Percentiles rank a stretch among this genome's conserved stretches.
Conservation (phyloP, 92 coral and sea anemone genomes). For the Epizoanthus stellaris region DNA sequence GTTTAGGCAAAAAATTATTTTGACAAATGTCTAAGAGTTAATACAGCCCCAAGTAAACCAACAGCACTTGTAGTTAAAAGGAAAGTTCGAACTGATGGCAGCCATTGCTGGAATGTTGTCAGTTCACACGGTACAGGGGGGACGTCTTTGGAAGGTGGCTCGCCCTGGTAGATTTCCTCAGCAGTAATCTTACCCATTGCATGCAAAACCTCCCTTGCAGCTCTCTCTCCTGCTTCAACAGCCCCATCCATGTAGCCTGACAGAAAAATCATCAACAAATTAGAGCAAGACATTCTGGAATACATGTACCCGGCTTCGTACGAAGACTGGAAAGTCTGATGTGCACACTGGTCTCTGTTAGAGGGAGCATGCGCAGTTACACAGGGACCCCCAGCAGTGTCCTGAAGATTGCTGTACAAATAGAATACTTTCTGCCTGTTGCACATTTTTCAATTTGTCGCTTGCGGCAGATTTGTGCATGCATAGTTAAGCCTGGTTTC, state of each 20-base stretch:
- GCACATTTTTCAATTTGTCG: no score
- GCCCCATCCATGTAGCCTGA: slow-evolving; percentile 97
- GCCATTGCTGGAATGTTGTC: slow-evolving; percentile 67
- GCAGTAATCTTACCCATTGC: slow-evolving; percentile 79
- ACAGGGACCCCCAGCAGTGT: no score
- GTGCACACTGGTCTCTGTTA: no score
- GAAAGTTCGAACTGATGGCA: slow-evolving; percentile 81
- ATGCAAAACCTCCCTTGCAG: slow-evolving; percentile 87
- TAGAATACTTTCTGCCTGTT: no score
- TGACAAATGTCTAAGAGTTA: neutral
- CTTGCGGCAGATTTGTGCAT: no score
- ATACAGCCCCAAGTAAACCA: slow-evolving; percentile 41
- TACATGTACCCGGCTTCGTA: no score
- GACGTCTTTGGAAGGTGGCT: slow-evolving; percentile 85
- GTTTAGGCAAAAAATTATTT: neutral
- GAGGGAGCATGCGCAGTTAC: no score
- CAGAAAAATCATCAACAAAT: no score
- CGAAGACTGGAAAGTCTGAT: no score
- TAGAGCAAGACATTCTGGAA: no score
- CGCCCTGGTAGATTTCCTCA: slow-evolving; percentile 74
- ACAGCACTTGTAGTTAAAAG: slow-evolving; percentile 48
- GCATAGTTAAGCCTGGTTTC: no score
- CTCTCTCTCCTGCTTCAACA: slow-evolving; percentile 93
- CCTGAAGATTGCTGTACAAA: no score
- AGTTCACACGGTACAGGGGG: slow-evolving; percentile 75